These are phyloP conservation scores for Enteromius treurensis DNA, from an alignment of 2,797 vertebrate genomes.

Conservation along the genomic window DNA sequence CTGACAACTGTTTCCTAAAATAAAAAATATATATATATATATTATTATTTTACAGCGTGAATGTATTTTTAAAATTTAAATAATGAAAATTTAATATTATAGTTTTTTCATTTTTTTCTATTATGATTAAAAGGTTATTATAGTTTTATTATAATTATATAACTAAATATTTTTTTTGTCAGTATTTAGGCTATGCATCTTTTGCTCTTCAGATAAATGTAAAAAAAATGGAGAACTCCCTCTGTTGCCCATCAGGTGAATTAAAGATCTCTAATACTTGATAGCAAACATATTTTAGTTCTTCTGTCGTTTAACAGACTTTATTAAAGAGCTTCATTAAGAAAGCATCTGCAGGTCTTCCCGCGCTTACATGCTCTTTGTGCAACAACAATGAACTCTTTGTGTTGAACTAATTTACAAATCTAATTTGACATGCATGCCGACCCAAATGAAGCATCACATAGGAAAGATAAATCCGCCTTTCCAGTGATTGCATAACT, in stretches of 20 bases:
- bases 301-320: background rate
- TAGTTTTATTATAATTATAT: background rate
- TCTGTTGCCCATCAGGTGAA: background rate
- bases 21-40: background rate
- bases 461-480: background rate
- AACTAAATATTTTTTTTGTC: background rate
- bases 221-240: background rate
- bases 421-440: slow-evolving; percentile 7
- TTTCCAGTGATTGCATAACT: background rate
- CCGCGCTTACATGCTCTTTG: background rate
- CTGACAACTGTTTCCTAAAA: background rate
- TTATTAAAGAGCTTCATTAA: background rate
- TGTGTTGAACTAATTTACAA: background rate
- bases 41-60: background rate
- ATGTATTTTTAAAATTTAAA: background rate
- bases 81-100: background rate
- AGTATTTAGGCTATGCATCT: background rate
- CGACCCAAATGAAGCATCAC: background rate
- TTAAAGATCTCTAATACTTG: background rate
- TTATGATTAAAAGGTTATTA: background rate
- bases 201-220: background rate
- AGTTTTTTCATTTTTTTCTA: too few species aligned
- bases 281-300: background rate
- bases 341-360: background rate
- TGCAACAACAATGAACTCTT: slow-evolving; percentile 15